Base-by-base conservation (phyloP, 2,797 vertebrate genomes). In the Myiotriccus ornatus region DNA sequence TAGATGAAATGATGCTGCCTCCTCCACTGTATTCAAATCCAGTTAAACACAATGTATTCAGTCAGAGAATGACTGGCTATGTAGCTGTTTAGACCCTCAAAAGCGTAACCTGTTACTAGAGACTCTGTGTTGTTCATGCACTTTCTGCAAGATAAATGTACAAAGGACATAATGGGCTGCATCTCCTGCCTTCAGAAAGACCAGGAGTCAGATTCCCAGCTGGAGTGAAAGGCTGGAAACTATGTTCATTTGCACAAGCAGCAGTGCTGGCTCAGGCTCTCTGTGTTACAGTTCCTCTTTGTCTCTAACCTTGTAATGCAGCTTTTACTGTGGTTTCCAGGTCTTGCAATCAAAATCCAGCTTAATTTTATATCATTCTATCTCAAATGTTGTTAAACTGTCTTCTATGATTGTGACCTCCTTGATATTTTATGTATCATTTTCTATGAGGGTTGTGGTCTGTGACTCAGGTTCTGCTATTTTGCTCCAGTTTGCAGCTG, bases 251-350 rank as follows among this genome's bases (percentile, higher is more conserved):
- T 55, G 27, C 28, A 47, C 14, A 62, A 75, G 37, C 46, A 22
- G 23, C 0, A 1, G 17, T 34, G 32, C 16, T 0, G 3, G 28
- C 24, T 87, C 28, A 3, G 2, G 17, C 25, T 70, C 39, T 34
- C 22, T 16, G 5, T 32, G 14, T 41, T 64, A 9, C 8, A 16
- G 24, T 68, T 64, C 64, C 6, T 34, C 14, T 65, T 25, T 16
- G 12, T 62, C n/a, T 94, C n/a, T 49, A 47, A 74, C 21, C 21
- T 70, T 43, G 4, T 56, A 53, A 43, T 10, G 23, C 1, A 1
- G 17, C 18, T 93, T 69, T 69, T 62, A 47, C 34, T 41, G 16
- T n/a, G 12, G 18, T 60, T 70, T 73, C 19, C 24, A 35, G 19
- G 3, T 77, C 22, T 73, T n/a, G 12, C 13, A 25, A 34, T 82